phyloP scores from a whole-genome alignment of 2,113 vertebrate species.

The Prunella himalayana region DNA sequence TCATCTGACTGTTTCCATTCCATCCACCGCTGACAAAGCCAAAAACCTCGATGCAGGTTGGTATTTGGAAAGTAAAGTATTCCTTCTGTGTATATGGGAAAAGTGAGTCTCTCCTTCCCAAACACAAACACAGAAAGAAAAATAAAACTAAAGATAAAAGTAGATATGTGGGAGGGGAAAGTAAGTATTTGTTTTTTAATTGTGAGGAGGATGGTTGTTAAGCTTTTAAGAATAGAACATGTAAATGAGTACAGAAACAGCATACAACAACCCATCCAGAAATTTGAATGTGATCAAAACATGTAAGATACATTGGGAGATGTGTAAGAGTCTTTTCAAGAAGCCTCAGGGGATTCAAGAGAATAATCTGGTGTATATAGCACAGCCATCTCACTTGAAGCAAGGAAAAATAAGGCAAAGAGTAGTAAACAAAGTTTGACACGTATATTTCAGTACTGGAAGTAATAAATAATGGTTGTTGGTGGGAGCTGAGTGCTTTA shows the following conservation, averaged over 20 bases:
- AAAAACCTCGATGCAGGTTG: neutral
- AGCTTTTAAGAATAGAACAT: neutral
- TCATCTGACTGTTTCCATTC: neutral
- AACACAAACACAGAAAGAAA: neutral
- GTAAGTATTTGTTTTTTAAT: neutral
- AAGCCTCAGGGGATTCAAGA: neutral
- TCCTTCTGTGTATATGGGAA: neutral
- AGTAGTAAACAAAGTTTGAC: neutral
- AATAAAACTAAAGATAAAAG: neutral
- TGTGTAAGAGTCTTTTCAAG: neutral
- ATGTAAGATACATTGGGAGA: neutral
- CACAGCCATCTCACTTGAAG: neutral
- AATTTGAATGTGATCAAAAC: neutral
- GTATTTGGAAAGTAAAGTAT: neutral
- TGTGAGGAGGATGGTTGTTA: neutral
- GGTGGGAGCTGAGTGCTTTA: neutral
- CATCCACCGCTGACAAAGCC: neutral
- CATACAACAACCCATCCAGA: neutral
- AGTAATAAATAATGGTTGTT: constrained; percentile 2
- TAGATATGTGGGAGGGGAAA: neutral
- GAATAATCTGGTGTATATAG: neutral
- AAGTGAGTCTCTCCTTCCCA: neutral
- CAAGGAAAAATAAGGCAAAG: neutral
- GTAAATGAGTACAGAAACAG: neutral
- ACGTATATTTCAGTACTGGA: neutral